Conservation (phyloP, 2,113 vertebrate genomes). For the Nestor notabilis region DNA sequence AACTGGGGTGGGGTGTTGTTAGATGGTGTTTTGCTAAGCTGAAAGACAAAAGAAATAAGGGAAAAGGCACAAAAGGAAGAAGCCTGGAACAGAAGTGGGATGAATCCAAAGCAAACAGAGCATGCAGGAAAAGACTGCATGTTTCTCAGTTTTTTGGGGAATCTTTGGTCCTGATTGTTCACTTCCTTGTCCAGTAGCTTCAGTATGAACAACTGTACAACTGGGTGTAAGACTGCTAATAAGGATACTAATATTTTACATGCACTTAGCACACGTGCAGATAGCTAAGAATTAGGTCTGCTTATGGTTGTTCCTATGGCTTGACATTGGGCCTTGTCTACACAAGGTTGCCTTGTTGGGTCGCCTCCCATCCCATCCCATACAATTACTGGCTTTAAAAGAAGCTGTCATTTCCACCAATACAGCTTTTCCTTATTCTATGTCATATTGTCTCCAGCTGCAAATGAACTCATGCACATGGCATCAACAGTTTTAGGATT, state of each 20-base stretch:
- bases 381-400: background rate
- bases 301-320: background rate
- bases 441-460: background rate
- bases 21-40: background rate
- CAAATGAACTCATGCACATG: rapidly evolving
- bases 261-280: background rate
- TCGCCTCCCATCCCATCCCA: background rate
- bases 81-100: background rate
- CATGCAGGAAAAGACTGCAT: background rate
- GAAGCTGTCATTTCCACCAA: background rate
- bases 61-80: background rate
- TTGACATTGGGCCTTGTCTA: background rate
- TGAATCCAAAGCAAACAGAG: background rate
- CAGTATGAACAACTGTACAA: background rate
- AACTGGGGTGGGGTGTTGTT: background rate
- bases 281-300: background rate
- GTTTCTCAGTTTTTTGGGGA: background rate
- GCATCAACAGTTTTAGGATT: background rate
- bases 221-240: background rate
- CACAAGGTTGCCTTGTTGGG: background rate
- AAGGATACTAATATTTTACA: background rate
- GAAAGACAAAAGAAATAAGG: background rate
- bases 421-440: background rate
- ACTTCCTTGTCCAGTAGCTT: background rate
- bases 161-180: background rate